Evolutionary conservation across 2,113 vertebrate genomes (phyloP).

Genomic region (Zeus faber): DNA sequence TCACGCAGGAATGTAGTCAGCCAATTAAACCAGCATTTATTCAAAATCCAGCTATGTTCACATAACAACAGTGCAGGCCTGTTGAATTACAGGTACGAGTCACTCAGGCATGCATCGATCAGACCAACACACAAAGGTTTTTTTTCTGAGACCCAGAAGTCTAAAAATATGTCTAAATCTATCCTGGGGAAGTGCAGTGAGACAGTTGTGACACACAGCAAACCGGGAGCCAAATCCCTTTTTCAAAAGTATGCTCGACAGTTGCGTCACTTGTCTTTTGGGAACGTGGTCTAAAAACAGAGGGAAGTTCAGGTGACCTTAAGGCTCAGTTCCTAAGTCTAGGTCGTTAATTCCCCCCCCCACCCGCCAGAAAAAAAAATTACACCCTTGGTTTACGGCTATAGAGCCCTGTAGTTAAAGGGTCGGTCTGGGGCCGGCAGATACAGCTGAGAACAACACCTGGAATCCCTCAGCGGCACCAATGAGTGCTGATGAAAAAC

Average conservation of each 20-base stretch:
- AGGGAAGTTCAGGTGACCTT: conserved; percentile 36
- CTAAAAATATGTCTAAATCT: not conserved
- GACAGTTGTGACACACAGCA: conserved; percentile 14
- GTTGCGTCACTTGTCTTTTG: conserved; percentile 4
- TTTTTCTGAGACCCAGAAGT: conserved; percentile 5
- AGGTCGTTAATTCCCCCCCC: conserved; percentile 20
- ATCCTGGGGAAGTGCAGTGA: no score
- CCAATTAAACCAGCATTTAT: not conserved
- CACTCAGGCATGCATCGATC: not conserved
- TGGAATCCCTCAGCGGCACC: conserved; percentile 68
- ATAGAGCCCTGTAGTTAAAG: conserved; percentile 46
- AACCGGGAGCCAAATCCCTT: not conserved
- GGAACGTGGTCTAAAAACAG: conserved; percentile 5
- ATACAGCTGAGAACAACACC: conserved; percentile 66
- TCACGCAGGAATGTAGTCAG: not conserved
- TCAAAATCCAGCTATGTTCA: not conserved
- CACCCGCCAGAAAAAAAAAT: conserved; percentile 55
- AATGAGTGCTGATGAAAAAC: conserved; percentile 67
- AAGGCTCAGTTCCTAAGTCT: conserved; percentile 12
- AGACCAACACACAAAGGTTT: conserved; percentile 10
- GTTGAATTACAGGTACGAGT: not conserved
- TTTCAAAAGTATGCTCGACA: not conserved
- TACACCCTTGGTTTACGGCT: conserved; percentile 44
- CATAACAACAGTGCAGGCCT: not conserved
- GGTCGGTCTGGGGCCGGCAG: conserved; percentile 35